These are phyloP conservation scores for Blastomussa wellsi DNA, from an alignment of 92 coral and sea anemone species.

Conservation along the genomic window DNA sequence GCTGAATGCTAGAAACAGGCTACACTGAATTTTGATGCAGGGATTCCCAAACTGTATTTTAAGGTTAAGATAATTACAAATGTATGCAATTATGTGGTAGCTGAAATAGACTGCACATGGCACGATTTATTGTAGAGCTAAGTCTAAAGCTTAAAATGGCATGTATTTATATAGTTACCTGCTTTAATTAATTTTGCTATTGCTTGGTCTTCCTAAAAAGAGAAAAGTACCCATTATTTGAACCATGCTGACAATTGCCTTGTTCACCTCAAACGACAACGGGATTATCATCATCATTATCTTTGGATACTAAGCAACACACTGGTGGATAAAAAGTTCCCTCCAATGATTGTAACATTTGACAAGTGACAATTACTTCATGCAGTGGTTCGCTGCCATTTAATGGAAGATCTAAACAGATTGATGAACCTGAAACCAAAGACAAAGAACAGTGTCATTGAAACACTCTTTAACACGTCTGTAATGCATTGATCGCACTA, in stretches of 20 bases:
- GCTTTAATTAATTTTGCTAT: constrained; percentile 22
- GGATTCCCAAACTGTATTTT: too few species aligned
- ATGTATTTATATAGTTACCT: constrained; percentile 15
- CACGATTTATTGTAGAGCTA: neutral
- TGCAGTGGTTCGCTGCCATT: constrained; percentile 8
- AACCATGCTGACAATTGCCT: neutral
- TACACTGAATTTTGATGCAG: too few species aligned
- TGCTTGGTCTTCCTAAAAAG: constrained; percentile 11
- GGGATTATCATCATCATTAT: neutral
- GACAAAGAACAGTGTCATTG: neutral
- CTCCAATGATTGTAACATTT: neutral
- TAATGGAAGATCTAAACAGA: constrained; percentile 27
- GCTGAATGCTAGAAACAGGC: too few species aligned
- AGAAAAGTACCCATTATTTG: neutral
- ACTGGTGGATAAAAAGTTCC: neutral
- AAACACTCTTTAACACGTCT: neutral
- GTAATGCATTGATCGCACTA: neutral
- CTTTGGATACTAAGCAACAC: neutral
- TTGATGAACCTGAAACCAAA: constrained; percentile 10
- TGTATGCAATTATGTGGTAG: too few species aligned
- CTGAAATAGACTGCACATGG: too few species aligned
- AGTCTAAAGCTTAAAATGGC: neutral
- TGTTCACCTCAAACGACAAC: too few species aligned
- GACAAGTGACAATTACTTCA: neutral
- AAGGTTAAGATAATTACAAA: too few species aligned